Evolutionary conservation across 2,797 vertebrate species (phyloP).

Genomic region (Phoeniculus purpureus): DNA sequence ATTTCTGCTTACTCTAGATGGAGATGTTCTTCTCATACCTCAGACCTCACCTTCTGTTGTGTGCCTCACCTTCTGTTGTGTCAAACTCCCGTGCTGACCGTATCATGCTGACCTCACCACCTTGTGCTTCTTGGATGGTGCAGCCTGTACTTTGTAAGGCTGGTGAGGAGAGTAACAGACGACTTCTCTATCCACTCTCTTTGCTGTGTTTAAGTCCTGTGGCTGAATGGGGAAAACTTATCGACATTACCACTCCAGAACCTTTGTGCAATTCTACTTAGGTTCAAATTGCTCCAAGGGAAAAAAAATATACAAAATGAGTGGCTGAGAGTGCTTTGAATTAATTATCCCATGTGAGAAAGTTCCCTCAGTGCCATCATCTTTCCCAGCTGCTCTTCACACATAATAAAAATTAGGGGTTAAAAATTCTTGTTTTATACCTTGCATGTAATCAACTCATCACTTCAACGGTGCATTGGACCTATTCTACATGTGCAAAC

Average conservation of each 20-base stretch:
- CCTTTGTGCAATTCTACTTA: not conserved
- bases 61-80: too few relatives aligned
- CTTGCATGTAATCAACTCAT: not conserved
- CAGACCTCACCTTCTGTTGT: not conserved
- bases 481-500: not conserved
- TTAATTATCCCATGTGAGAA: not conserved
- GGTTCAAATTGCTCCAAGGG: not conserved
- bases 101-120: not conserved
- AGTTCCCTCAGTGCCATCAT: not conserved
- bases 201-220: not conserved
- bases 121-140: not conserved
- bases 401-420: not conserved
- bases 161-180: not conserved
- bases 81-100: not conserved
- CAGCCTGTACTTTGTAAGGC: not conserved
- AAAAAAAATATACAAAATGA: fast-evolving
- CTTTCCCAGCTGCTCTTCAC: not conserved
- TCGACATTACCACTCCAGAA: not conserved
- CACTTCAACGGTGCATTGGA: not conserved
- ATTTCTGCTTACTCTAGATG: not conserved
- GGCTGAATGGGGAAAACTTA: not conserved
- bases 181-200: not conserved
- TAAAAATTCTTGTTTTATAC: not conserved
- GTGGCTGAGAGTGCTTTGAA: not conserved
- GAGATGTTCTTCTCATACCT: not conserved